These are phyloP conservation scores for Poeciliopsis turrubarensis DNA, from an alignment of 2,113 vertebrate genomes.

Conservation along the genomic window DNA sequence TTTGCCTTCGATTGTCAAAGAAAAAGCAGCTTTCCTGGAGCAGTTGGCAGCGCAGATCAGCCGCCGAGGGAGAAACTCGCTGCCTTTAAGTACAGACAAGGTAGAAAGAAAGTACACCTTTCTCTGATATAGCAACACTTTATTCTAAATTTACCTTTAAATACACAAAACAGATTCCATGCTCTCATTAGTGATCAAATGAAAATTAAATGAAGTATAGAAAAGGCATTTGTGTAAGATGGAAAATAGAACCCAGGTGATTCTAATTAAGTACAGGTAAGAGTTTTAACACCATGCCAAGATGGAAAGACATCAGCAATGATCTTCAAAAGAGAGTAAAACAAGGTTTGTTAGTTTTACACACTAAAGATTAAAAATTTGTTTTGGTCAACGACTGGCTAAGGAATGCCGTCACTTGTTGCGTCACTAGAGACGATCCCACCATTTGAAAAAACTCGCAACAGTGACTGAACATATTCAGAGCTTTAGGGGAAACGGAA, in stretches of 20 bases:
- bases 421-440: too few species aligned
- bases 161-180: neutral
- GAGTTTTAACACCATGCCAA: neutral
- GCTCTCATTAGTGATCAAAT: neutral
- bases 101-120: constrained; percentile 48
- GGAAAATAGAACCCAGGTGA: too few species aligned
- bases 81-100: constrained; percentile 27
- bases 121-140: neutral
- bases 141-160: neutral
- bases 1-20: constrained; percentile 64
- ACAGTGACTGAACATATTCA: too few species aligned
- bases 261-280: too few species aligned
- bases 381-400: too few species aligned
- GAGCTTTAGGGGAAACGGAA: too few species aligned
- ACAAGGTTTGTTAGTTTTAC: too few species aligned
- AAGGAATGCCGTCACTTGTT: too few species aligned
- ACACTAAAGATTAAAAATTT: neutral
- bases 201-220: neutral
- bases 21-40: constrained; percentile 62
- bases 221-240: neutral
- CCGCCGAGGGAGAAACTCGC: constrained; percentile 17
- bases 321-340: too few species aligned
- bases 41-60: constrained; percentile 50
- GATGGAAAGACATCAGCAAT: too few species aligned
- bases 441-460: too few species aligned